Evolutionary conservation across 2,113 vertebrate species (phyloP), one percentile per base, ranked within the genome.

Genomic region (Myodes glareolus): DNA sequence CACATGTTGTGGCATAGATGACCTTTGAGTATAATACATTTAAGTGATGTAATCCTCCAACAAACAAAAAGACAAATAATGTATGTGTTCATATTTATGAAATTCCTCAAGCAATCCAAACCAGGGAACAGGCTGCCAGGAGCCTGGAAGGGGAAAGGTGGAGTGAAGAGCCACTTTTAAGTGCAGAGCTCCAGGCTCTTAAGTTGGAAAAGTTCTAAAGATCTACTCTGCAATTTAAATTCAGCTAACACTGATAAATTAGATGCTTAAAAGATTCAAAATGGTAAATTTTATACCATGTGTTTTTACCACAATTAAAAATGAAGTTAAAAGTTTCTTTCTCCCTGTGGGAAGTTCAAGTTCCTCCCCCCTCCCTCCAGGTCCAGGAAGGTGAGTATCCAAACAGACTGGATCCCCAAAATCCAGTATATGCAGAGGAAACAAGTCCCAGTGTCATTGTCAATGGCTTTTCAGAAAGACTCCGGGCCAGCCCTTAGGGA

Each of bases 241-340:
- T 19, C 0, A 55, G 0, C 63, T 61, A 73, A 61, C 31, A 63
- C 14, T n/a, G n/a, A 10, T 14, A 13, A 76, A 52, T 27, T 39
- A 29, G 29, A 92, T 25, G n/a, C 58, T 52, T 75, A 76, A 76
- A 65, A 52, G 86, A 39, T 5, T 87, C 72, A 86, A 52, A 92
- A 76, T 77, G 70, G 36, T 77, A 42, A 39, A 36, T 67, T 87
- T 67, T 87, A 76, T 4, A 50, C 45, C 39, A 23, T 23, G 33
- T 58, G 27, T 29, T 77, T 86, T 65, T 77, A n/a, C 31, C 55
- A 84, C 61, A 93, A 55, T 86, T 77, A 68, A 87, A 93, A 77
- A 36, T 67, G 21, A 70, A 68, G 55, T 80, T 52, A 65, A 84
- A 29, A 9, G 58, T 58, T 31, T 76, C n/a, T 52, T 55, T 31